Evolutionary conservation across 2,888 invertebrate species (phyloP).

Genomic region (Cordylochernes scorpioides): DNA sequence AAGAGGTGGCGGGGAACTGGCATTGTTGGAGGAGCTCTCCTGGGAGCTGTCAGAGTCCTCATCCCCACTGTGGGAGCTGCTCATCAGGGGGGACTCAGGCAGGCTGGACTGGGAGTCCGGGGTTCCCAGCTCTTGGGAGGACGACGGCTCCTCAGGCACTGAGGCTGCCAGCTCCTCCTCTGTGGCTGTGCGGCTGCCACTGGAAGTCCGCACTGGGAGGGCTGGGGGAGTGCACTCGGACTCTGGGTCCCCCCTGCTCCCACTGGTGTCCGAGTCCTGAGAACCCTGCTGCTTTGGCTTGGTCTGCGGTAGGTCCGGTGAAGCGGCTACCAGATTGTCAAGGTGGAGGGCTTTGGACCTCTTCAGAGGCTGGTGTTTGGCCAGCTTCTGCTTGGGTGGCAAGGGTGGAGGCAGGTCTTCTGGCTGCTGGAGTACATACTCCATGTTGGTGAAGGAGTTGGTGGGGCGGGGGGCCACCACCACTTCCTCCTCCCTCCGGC

Average conservation of each 20-base stretch:
- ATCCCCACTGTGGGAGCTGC: conserved; percentile 2
- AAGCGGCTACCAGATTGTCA: conserved; percentile 12
- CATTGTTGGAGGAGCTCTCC: conserved; percentile 4
- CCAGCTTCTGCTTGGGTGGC: conserved; percentile 32
- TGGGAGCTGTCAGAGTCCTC: conserved; percentile 2
- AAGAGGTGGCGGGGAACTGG: conserved; percentile 24
- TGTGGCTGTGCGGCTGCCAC: too few relatives aligned
- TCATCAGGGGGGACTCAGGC: too few relatives aligned
- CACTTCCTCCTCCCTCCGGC: conserved; percentile 4
- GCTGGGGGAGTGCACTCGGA: conserved; percentile 7
- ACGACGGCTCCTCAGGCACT: not conserved
- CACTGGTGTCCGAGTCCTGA: conserved; percentile 15
- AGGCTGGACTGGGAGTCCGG: too few relatives aligned
- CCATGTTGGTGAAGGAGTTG: conserved; percentile 10
- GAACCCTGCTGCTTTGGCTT: conserved; percentile 8
- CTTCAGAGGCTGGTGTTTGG: conserved; percentile 43
- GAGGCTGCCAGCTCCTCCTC: not conserved
- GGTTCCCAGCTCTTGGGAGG: not conserved
- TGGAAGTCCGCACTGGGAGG: conserved; percentile 10
- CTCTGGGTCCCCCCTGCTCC: conserved; percentile 7
- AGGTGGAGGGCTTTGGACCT: conserved; percentile 30
- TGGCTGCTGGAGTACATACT: conserved; percentile 11
- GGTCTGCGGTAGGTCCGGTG: conserved; percentile 5
- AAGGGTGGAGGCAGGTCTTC: conserved; percentile 29
- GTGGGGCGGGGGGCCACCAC: conserved; percentile 4